Evolutionary conservation across 2,797 vertebrate species (phyloP), one percentile per base, ranked within the genome.

Genomic region (Sternotherus odoratus): DNA sequence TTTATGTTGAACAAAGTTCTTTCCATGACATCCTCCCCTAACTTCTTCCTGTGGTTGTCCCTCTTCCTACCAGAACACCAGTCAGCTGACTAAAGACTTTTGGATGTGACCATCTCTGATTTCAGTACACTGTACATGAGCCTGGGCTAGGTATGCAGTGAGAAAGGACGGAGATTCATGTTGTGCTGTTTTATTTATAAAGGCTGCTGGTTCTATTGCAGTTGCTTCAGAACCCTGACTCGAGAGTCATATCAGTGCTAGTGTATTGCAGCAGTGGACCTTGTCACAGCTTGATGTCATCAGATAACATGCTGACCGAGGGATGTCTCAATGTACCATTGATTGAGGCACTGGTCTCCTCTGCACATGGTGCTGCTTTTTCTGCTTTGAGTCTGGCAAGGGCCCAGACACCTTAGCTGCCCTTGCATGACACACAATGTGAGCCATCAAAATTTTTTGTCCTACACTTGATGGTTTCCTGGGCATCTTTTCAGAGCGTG

Each of bases 271-370:
- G 79, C 90, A 87, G 12, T 6, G 77, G 83, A 46, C 28, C 51
- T 77, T 46, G 36, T 12, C 79, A 30, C 1, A 86, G 28, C n/a
- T 72, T 36, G 78, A 82, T 9, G 39, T 50, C 26, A 69, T 0
- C 26, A 1, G 33, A 79, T 75, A 48, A 36, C 19, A 23, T 12
- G 82, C 48, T 6, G 0, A 0, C 2, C 8, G 5, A 53, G 36
- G 60, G 24, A 83, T 36, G 69, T 81, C 77, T 12, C 12, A n/a
- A 91, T 49, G 86, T 74, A 89, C 12, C 17, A 87, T 5, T 78
- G 19, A 53, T 43, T 90, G 89, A 86, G 17, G 26, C 9, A 79
- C 36, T 36, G 39, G 7, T 91, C 51, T 90, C 39, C 43, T 84
- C 63, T 49, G 53, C 19, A 81, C 3, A 11, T 15, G 4, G 5